Evolutionary conservation across 2,888 invertebrate genomes (phyloP).

Genomic region (Caenorhabditis sp.): DNA sequence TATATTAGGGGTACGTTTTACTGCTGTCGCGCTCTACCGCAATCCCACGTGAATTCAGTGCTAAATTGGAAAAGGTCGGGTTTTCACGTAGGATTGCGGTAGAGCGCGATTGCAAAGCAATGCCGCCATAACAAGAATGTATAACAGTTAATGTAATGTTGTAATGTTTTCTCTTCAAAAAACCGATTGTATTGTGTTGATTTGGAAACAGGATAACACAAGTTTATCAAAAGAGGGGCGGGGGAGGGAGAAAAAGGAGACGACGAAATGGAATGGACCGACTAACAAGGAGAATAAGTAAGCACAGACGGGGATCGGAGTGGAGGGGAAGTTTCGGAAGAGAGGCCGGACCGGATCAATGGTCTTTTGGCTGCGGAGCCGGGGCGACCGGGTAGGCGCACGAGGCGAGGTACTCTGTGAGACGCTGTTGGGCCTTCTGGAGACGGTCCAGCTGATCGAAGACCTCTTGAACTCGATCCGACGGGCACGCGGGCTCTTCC

Average conservation of each 20-base stretch:
- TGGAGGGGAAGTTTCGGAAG: neutral
- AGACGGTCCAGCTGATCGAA: conserved; percentile 45
- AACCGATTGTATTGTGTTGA: neutral
- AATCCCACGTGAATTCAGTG: too few species aligned
- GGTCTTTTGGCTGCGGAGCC: neutral
- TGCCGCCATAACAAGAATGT: too few species aligned
- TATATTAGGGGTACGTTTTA: too few species aligned
- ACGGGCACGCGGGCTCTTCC: conserved; percentile 39
- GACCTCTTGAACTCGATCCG: conserved; percentile 42
- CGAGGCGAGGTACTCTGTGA: conserved; percentile 45
- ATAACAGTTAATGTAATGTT: too few species aligned
- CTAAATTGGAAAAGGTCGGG: too few species aligned
- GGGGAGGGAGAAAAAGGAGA: neutral
- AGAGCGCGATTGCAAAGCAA: too few species aligned
- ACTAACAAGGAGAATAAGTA: neutral
- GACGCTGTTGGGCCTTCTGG: conserved; percentile 49
- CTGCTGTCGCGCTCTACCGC: too few species aligned
- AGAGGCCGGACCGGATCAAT: neutral
- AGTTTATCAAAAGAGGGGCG: conserved; percentile 31
- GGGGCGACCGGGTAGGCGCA: conserved; percentile 35
- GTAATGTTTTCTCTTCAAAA: neutral
- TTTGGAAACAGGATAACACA: conserved; percentile 34
- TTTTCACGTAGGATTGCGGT: too few species aligned
- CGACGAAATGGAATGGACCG: neutral
- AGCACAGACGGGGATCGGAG: neutral